A percentile compares a stretch with the other conserved stretches of the same genome.
Evolutionary conservation across 2,797 vertebrate species (phyloP).

Genomic region (Pelodytes ibericus): DNA sequence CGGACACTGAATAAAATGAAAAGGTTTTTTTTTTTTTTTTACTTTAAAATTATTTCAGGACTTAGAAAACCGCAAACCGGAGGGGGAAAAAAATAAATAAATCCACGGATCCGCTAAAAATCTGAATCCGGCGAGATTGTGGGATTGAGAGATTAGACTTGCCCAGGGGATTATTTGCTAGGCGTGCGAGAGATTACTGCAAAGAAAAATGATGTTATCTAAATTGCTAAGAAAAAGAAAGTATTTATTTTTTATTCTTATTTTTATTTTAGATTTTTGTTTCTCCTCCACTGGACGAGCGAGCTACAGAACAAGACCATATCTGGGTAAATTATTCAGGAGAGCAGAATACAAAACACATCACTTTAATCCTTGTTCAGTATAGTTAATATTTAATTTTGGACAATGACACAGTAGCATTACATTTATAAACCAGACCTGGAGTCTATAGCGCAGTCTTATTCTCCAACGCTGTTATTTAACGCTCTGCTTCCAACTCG

Average conservation of each 20-base stretch:
- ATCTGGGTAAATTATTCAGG: constrained; percentile 49
- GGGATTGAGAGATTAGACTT: constrained; percentile 52
- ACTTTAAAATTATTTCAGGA: too few relatives aligned
- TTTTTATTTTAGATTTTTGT: too few relatives aligned
- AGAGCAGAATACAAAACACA: constrained; percentile 32
- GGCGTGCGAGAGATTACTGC: constrained; percentile 40
- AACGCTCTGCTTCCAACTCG: not conserved
- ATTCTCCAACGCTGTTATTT: not conserved
- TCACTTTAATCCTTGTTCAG: constrained; percentile 24
- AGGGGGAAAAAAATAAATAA: too few relatives aligned
- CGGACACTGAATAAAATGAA: too few relatives aligned
- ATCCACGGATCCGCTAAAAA: not conserved
- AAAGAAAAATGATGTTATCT: constrained; percentile 47
- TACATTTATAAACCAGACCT: not conserved
- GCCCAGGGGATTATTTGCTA: constrained; percentile 41
- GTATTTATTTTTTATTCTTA: too few relatives aligned
- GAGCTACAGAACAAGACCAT: too few relatives aligned
- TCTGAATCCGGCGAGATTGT: constrained; percentile 34
- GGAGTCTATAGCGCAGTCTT: not conserved
- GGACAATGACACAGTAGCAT: constrained; percentile 20
- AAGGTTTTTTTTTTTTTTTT: constrained; percentile 12
- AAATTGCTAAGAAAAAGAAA: constrained; percentile 49
- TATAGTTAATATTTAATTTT: constrained; percentile 45
- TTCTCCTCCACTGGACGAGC: too few relatives aligned
- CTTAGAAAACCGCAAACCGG: not conserved